These are phyloP conservation scores for Frankliniella intonsa DNA, from an alignment of 2,888 invertebrate species.

Conservation along the genomic window DNA sequence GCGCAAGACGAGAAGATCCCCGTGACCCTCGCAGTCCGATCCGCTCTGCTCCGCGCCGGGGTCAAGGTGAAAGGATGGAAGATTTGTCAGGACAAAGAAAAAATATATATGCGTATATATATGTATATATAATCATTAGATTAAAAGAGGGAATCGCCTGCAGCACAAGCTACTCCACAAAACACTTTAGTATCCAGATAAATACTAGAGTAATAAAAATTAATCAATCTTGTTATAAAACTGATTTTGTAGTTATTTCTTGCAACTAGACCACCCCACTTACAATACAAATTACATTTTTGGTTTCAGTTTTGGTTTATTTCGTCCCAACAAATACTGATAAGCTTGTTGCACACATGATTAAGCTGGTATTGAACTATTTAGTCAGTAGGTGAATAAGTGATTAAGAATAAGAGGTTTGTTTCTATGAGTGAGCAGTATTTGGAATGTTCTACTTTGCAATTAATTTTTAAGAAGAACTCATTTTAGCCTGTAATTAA, in stretches of 20 bases:
- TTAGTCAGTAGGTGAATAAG: neutral
- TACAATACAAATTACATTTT: neutral
- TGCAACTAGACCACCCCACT: neutral
- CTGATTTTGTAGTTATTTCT: neutral
- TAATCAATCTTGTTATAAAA: neutral
- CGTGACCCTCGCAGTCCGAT: neutral
- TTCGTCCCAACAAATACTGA: neutral
- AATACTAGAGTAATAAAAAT: neutral
- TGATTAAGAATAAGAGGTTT: neutral
- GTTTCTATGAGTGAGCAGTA: neutral
- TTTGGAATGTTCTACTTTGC: neutral
- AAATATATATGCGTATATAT: neutral
- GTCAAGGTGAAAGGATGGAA: neutral
- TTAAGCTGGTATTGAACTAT: too few relatives aligned
- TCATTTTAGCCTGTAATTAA: neutral
- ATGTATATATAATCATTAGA: neutral
- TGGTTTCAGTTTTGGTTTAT: conserved; percentile 17
- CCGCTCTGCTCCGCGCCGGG: neutral
- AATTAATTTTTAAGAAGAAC: neutral
- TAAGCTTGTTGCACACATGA: neutral
- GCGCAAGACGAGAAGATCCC: neutral
- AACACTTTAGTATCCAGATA: neutral
- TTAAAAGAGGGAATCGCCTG: neutral
- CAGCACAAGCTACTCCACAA: neutral
- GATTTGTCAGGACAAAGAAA: neutral